A percentile compares a stretch with the other conserved stretches of the same genome.
Evolutionary conservation across 1,140 invertebrate genomes (phyloP).

Genomic region (Panagrolaimus sp.): DNA sequence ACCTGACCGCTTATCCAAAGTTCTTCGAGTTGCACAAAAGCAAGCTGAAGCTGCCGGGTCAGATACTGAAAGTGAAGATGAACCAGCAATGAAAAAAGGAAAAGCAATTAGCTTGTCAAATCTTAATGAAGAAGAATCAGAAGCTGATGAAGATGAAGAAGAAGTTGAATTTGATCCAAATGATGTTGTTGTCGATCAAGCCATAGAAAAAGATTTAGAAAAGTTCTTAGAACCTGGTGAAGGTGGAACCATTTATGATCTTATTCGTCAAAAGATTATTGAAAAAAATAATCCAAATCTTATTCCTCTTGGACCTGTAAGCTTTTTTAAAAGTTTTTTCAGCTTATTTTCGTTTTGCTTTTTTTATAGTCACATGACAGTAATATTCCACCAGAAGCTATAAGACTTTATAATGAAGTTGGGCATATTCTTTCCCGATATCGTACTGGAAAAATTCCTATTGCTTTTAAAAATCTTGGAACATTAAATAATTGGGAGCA

Average conservation of each 20-base stretch:
- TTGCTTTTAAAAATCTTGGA: conserved; percentile 94
- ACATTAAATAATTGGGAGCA: conserved; percentile 88
- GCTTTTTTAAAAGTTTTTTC: too few species aligned
- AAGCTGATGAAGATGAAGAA: conserved; percentile 26
- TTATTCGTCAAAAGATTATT: conserved; percentile 47
- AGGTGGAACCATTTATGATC: conserved; percentile 31
- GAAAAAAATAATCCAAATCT: conserved; percentile 33
- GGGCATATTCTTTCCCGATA: conserved; percentile 66
- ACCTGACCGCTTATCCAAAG: background rate
- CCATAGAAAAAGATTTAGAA: conserved; percentile 13
- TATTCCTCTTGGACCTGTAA: conserved; percentile 13
- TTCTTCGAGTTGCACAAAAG: background rate
- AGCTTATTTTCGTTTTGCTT: conserved; percentile 77
- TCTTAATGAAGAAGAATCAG: conserved; percentile 19
- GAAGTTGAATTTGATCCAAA: conserved; percentile 6
- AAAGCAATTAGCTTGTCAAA: background rate
- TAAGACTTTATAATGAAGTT: background rate
- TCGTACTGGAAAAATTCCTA: conserved; percentile 88
- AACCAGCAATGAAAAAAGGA: background rate
- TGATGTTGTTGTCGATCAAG: background rate
- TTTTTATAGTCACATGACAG: conserved; percentile 67
- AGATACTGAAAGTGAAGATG: background rate
- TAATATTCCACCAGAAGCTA: background rate
- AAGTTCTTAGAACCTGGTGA: conserved; percentile 23
- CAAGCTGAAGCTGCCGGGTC: background rate